Conservation (phyloP, 2,113 vertebrate genomes). For the Halcyon malimbica region DNA sequence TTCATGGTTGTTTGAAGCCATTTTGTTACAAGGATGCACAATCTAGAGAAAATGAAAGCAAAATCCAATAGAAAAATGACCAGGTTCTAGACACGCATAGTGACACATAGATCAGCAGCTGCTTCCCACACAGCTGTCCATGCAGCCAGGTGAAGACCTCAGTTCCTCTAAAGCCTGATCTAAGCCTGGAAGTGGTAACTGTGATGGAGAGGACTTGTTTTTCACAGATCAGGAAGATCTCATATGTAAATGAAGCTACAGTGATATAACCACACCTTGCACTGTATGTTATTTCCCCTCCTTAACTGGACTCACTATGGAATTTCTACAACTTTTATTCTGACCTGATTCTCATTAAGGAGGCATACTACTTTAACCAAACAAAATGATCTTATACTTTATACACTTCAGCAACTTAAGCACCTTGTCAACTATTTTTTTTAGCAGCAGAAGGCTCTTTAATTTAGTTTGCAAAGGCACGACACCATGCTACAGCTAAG, state of each 20-base stretch:
- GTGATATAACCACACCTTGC: background rate
- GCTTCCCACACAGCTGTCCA: background rate
- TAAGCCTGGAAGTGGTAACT: background rate
- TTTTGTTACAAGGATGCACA: background rate
- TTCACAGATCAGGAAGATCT: background rate
- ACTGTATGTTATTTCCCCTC: background rate
- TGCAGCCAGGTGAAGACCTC: background rate
- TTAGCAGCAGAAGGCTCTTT: conserved; percentile 1
- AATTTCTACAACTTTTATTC: background rate
- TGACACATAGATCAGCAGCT: background rate
- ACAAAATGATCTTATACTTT: background rate
- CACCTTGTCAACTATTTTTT: background rate
- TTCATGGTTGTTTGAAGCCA: background rate
- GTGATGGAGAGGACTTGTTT: background rate
- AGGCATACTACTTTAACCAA: background rate
- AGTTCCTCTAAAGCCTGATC: background rate
- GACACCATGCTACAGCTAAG: background rate
- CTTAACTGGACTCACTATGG: background rate
- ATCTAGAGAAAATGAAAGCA: background rate
- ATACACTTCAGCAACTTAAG: background rate
- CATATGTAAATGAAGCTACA: background rate
- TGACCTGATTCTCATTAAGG: background rate
- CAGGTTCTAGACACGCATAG: background rate
- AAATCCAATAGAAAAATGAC: background rate
- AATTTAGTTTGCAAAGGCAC: background rate